Base-by-base conservation (phyloP, 2,888 invertebrate species). In the Yponomeuta plumbellus region DNA sequence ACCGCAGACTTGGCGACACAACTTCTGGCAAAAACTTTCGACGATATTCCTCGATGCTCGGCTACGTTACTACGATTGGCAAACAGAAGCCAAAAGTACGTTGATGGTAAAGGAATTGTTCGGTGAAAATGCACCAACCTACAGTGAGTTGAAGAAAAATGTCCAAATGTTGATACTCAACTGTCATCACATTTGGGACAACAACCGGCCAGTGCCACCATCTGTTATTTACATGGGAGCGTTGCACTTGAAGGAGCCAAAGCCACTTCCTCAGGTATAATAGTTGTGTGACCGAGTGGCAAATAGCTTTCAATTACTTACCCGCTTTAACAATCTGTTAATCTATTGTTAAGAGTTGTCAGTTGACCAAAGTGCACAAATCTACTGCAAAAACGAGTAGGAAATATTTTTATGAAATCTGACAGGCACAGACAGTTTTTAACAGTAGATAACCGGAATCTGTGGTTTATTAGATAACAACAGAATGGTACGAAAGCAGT, bases 181-280 rank as follows among this genome's bases (percentile, higher is more conserved):
- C 22, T 44, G 20, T 10, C 64, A 69, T 66, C 44, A 64, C 34
- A 61, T 66, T 61, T 66, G 66, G 61, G 66, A 66, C 21, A 66
- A 61, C 52, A 66, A 61, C 61, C 61, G 66, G 13, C 61, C 66
- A 10, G 66, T 66, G 8, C 66, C 66, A 5, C 66, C 66, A 1
- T 57, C 66, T 1, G 66, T 66, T 11, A 17, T 66, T 11, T 66
- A 66, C 52, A 66, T 66, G 66, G 66, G 66, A 34, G 66, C 66
- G 13, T 23, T 66, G 13, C 66, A 66, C 22, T n/a, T 66, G 3
- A 66, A 52, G 52, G n/a, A 61, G 22, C 66, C 66, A 1, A 66
- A 66, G 23, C 66, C 66, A 2, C 21, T 66, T 52, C 61, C 61
- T 8, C 11, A 66, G 34, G 66, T 66, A 66, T 44, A 17, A 34